Conservation (phyloP, 2,797 vertebrate species). For the Pteronotus mesoamericanus region DNA sequence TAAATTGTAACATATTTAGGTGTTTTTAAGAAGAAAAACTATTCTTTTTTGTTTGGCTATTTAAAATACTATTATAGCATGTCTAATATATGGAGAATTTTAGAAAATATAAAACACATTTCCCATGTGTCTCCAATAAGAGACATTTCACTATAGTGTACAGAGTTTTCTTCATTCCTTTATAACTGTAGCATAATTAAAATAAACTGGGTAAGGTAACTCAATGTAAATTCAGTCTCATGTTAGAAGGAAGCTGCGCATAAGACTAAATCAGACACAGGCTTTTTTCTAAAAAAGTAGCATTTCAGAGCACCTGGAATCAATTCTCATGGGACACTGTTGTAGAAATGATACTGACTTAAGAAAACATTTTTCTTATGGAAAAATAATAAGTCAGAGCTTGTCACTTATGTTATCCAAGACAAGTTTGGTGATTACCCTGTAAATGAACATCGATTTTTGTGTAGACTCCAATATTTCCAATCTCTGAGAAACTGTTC, state of each 20-base stretch:
- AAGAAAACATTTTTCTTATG: conserved; percentile 72
- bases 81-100: not conserved
- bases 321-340: conserved; percentile 58
- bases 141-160: not conserved
- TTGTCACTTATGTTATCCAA: conserved; percentile 73
- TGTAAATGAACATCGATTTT: conserved; percentile 79
- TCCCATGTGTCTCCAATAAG: not conserved
- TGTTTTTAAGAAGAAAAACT: not conserved
- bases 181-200: conserved; percentile 45
- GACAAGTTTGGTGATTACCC: conserved; percentile 77
- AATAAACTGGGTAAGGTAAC: conserved; percentile 42
- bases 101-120: conserved; percentile 8
- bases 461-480: conserved; percentile 76
- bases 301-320: conserved; percentile 65
- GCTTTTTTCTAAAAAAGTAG: conserved; percentile 58
- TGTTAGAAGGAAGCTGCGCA: conserved; percentile 50
- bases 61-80: conserved; percentile 36
- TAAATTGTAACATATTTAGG: conserved; percentile 23
- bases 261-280: conserved; percentile 37
- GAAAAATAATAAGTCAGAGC: conserved; percentile 72
- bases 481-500: conserved; percentile 68
- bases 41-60: not conserved
- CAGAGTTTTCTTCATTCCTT: conserved; percentile 4
- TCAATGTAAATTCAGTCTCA: conserved; percentile 53
- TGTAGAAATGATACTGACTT: conserved; percentile 62